Evolutionary conservation across 2,888 invertebrate species (phyloP), one percentile per base, ranked within the genome.

Genomic region (Seira musarum): DNA sequence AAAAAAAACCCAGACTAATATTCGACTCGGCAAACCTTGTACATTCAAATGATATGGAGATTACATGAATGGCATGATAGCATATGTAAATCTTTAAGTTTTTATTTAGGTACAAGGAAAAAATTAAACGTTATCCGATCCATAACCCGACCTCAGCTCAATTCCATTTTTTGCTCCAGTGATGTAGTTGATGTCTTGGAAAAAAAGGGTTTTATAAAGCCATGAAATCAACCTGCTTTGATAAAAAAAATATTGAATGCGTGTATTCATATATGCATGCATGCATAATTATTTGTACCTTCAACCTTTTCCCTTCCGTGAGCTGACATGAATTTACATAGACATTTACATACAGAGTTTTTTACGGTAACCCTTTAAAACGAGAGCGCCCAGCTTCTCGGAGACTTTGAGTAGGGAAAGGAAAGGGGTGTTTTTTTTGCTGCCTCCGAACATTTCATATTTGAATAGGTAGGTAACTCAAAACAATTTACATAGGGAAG

Each of bases 81-180:
- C 19, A 53, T 73, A 73, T 66, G 66, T 73, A 73, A 73, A 73
- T 73, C 73, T 73, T 73, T 66, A 49, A 30, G n/a, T n/a, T n/a
- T n/a, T n/a, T n/a, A n/a, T n/a, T n/a, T n/a, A n/a, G n/a, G n/a
- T n/a, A 49, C 63, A 24, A 64, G 24, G 72, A 71, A 46, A 49
- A 64, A 64, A 30, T 49, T 63, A 65, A 73, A 13, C 15, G 73
- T 66, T 57, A 73, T 66, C 57, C 35, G 66, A 73, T 71, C 60
- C 61, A 46, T 46, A 57, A 25, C 64, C n/a, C 35, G 25, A 25
- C 60, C 61, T 60, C 10, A 30, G 15, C 15, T 57, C 25, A 53
- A 25, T 53, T 19, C 57, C 25, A 66, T 46, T 71, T 71, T 71
- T 63, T 71, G 46, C 17, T 61, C 25, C 35, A 35, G 22, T 61